A percentile compares a stretch with the other conserved stretches of the same genome.
Conservation (phyloP, 2,113 vertebrate genomes). For the Acrocephalus arundinaceus region DNA sequence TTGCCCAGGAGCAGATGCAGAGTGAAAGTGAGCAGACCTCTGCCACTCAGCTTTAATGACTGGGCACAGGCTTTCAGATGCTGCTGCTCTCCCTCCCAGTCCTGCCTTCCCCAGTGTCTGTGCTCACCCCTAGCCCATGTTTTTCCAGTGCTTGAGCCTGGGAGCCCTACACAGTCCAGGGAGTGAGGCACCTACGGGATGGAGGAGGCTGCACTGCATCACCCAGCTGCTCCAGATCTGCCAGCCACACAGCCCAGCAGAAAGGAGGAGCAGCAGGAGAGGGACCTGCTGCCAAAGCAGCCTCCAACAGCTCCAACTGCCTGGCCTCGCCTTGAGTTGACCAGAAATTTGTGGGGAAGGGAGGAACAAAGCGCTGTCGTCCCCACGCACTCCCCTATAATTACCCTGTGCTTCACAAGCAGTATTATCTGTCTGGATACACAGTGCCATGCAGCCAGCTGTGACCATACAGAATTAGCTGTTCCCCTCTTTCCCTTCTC, state of each 20-base stretch:
- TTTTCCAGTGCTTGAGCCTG: not conserved
- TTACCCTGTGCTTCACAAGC: conserved; percentile 17
- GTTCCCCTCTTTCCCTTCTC: not conserved
- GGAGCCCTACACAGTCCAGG: not conserved
- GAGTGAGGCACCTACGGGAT: fast-evolving
- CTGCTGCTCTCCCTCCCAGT: not conserved
- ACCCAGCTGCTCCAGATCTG: not conserved
- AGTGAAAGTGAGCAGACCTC: not conserved
- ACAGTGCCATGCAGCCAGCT: not conserved
- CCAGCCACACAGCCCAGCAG: not conserved
- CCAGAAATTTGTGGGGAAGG: conserved; percentile 35
- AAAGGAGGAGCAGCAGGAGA: not conserved
- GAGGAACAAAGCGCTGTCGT: conserved; percentile 3
- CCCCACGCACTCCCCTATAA: conserved; percentile 17
- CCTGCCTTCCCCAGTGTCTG: not conserved
- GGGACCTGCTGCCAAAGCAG: not conserved
- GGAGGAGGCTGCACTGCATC: not conserved
- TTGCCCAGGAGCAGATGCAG: not conserved
- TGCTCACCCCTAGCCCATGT: not conserved
- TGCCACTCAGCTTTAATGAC: not conserved
- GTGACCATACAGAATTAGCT: not conserved
- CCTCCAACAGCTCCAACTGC: not conserved
- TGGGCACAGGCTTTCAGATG: not conserved
- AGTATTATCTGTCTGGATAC: conserved; percentile 6
- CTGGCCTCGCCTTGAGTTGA: not conserved